A percentile compares a stretch with the other conserved stretches of the same genome.
Evolutionary conservation across 2,888 invertebrate species (phyloP).

Genomic region (Meloe dianella): DNA sequence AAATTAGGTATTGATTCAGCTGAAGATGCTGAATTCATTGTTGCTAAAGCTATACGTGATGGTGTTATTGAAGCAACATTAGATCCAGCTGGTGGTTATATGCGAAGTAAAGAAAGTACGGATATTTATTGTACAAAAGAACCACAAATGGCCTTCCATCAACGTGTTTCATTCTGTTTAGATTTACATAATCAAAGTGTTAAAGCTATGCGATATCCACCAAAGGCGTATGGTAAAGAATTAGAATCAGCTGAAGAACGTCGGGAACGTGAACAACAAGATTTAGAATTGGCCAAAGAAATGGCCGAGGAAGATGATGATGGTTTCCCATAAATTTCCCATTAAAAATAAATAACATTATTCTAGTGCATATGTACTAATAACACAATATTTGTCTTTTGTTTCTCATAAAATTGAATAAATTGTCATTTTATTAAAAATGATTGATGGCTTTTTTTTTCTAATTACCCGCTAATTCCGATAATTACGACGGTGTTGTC

Average conservation of each 20-base stretch:
- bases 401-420: background rate
- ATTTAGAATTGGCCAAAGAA: conserved; percentile 98
- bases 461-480: background rate
- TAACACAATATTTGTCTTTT: no score
- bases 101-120: conserved; percentile 96
- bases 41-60: conserved; percentile 96
- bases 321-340: conserved; percentile 68
- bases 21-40: conserved; percentile 99
- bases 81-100: conserved; percentile 93
- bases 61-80: conserved; percentile 98
- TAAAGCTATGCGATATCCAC: conserved; percentile 99
- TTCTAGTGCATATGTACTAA: no score
- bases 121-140: conserved; percentile 97
- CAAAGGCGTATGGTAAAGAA: conserved; percentile 98
- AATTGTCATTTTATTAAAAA: background rate
- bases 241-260: conserved; percentile 97
- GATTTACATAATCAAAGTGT: conserved; percentile 99
- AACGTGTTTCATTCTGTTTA: conserved; percentile 95
- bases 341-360: background rate
- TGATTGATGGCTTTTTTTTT: background rate
- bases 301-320: conserved; percentile 99
- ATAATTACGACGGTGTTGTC: background rate
- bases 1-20: conserved; percentile 93
- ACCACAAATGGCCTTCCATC: conserved; percentile 94
- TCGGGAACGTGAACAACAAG: conserved; percentile 95